These are phyloP conservation scores for Actinemys pallida DNA, from an alignment of 2,113 vertebrate genomes.

Conservation along the genomic window DNA sequence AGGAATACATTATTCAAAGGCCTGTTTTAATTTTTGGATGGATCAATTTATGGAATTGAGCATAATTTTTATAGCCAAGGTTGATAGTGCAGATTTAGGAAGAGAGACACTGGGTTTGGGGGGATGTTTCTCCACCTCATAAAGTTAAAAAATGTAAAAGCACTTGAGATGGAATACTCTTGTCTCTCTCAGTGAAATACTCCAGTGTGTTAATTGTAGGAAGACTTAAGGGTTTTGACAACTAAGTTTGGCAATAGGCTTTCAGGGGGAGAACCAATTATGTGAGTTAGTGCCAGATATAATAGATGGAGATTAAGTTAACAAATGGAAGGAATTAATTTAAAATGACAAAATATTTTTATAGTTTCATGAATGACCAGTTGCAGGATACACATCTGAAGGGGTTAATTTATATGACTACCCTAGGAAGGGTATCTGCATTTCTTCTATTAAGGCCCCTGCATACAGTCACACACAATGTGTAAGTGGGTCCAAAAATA, in stretches of 20 bases:
- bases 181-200: neutral
- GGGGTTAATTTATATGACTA: neutral
- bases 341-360: neutral
- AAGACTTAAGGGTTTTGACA: neutral
- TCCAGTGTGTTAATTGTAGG: neutral
- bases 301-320: neutral
- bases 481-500: neutral
- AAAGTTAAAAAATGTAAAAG: neutral
- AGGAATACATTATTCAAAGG: slow-evolving; percentile 1
- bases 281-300: slow-evolving; percentile 1
- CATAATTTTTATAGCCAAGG: neutral
- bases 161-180: neutral
- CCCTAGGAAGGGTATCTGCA: neutral
- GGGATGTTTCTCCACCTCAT: neutral
- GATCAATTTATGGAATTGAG: slow-evolving; percentile 21
- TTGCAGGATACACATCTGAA: neutral
- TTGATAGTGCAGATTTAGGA: neutral
- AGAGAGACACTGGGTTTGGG: neutral
- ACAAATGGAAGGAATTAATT: neutral
- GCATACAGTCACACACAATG: neutral
- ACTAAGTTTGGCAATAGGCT: neutral
- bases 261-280: neutral
- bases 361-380: neutral
- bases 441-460: neutral
- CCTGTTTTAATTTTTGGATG: neutral